Evolutionary conservation across 2,113 vertebrate species (phyloP).

Genomic region (Nothobranchius furzeri): DNA sequence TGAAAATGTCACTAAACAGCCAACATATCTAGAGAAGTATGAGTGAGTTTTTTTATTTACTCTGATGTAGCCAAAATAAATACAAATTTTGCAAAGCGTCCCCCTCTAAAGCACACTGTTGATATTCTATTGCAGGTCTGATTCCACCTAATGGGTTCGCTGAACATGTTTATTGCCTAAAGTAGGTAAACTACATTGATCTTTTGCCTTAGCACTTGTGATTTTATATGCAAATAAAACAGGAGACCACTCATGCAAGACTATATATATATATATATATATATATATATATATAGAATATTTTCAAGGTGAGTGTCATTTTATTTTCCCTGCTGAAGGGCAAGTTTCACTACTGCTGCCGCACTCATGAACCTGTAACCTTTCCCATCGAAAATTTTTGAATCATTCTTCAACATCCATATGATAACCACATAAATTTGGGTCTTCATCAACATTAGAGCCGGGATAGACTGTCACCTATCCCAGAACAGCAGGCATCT

Average conservation of each 20-base stretch:
- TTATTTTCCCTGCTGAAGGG: conserved; percentile 56
- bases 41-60: conserved; percentile 52
- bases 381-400: conserved; percentile 59
- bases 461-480: conserved; percentile 64
- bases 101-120: conserved; percentile 37
- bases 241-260: conserved; percentile 40
- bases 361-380: conserved; percentile 63
- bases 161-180: conserved; percentile 57
- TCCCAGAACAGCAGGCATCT: conserved; percentile 57
- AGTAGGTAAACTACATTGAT: conserved; percentile 65
- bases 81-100: conserved; percentile 44
- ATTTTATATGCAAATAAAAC: conserved; percentile 76
- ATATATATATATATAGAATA: conserved; percentile 1
- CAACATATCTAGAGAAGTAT: conserved; percentile 55
- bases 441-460: conserved; percentile 76
- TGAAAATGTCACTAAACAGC: conserved; percentile 73
- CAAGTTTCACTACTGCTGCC: conserved; percentile 43
- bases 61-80: conserved; percentile 44
- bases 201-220: conserved; percentile 57
- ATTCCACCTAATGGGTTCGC: conserved; percentile 63
- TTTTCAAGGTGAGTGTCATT: conserved; percentile 61
- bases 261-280: conserved; percentile 1
- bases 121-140: conserved; percentile 64
- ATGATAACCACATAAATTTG: conserved; percentile 79
- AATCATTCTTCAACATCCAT: conserved; percentile 68